These are phyloP conservation scores for Drosophila austrosaltans DNA, from an alignment of 2,888 invertebrate genomes.

Conservation along the genomic window DNA sequence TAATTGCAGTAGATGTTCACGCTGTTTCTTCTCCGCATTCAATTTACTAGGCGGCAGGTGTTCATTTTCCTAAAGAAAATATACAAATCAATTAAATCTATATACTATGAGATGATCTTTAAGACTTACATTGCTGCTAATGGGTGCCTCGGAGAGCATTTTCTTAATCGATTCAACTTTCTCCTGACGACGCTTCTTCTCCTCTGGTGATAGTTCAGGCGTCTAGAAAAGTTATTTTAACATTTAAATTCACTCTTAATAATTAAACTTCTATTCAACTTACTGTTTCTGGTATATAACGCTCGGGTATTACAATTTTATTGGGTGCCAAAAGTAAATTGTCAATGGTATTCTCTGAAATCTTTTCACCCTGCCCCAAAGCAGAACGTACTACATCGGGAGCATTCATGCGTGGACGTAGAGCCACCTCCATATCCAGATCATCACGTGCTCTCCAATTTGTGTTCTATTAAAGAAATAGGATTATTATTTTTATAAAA, in stretches of 20 bases:
- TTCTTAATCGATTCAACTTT: constrained; percentile 96
- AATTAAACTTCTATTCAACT: constrained; percentile 28
- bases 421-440: constrained; percentile 93
- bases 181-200: constrained; percentile 91
- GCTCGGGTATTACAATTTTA: constrained; percentile 95
- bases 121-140: constrained; percentile 82
- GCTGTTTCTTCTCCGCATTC: constrained; percentile 92
- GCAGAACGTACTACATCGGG: constrained; percentile 95
- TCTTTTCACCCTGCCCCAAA: constrained; percentile 85
- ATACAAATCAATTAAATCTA: not conserved
- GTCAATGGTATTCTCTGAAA: constrained; percentile 91
- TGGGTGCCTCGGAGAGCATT: constrained; percentile 90
- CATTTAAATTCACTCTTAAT: not conserved
- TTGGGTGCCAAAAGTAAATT: constrained; percentile 93
- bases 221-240: constrained; percentile 83
- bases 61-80: constrained; percentile 67
- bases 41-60: constrained; percentile 88
- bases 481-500: not conserved
- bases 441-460: constrained; percentile 90
- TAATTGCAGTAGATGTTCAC: constrained; percentile 94
- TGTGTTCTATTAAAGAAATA: constrained; percentile 76
- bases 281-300: constrained; percentile 95
- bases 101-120: not conserved
- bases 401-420: constrained; percentile 90
- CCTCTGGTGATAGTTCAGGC: constrained; percentile 93